phyloP scores from a whole-genome alignment of 2,888 invertebrate genomes.

The Perdita meconis region DNA sequence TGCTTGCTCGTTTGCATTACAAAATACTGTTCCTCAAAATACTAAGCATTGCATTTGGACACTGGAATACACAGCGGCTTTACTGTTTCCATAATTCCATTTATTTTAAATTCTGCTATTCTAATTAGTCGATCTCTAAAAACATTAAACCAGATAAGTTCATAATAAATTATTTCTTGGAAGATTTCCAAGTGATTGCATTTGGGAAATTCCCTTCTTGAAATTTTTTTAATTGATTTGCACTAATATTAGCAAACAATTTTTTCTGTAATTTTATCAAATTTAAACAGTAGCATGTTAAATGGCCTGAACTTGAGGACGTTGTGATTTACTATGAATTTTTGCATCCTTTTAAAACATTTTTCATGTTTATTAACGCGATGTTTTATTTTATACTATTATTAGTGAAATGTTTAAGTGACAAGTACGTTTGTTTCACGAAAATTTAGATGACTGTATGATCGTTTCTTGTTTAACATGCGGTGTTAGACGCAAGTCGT shows the following conservation, averaged over 20 bases:
- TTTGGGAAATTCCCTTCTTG: neutral
- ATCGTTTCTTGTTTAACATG: slow-evolving; percentile 41
- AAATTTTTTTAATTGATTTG: neutral
- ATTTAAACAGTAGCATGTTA: too few species aligned
- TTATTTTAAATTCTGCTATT: neutral
- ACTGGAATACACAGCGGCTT: neutral
- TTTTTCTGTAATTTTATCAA: slow-evolving; percentile 1
- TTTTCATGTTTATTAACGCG: too few species aligned
- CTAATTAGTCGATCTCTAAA: slow-evolving; percentile 32
- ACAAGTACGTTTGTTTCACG: neutral
- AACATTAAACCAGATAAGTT: slow-evolving; percentile 10
- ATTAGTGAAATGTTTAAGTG: slow-evolving; percentile 2
- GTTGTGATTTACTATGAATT: too few species aligned
- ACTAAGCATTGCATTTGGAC: neutral
- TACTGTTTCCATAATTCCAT: slow-evolving; percentile 16
- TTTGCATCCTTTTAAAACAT: too few species aligned
- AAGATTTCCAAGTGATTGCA: slow-evolving; percentile 5
- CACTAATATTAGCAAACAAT: too few species aligned
- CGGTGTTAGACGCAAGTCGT: slow-evolving; percentile 37
- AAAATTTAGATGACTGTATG: neutral
- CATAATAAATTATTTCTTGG: slow-evolving; percentile 10
- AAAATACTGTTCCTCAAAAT: neutral
- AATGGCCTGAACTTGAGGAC: too few species aligned
- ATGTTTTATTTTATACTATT: too few species aligned
- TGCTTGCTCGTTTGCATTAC: neutral